Evolutionary conservation across 35 echinoderm and acorn worm species (phyloP), one percentile per base, ranked within the genome.

Genomic region (Ptychodera flava): DNA sequence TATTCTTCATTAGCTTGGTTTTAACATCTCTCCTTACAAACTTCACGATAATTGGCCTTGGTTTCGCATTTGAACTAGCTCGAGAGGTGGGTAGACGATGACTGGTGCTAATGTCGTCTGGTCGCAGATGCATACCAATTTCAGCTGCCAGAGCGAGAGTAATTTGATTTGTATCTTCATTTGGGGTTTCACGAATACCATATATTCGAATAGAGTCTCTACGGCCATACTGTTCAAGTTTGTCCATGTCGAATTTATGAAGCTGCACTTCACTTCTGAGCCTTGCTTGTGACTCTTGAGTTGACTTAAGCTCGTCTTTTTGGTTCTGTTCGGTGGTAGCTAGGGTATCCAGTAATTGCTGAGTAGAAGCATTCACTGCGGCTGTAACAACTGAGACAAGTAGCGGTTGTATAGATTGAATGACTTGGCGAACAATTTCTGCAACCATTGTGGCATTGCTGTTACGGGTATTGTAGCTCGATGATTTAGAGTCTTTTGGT

Each of bases 1-100:
- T 88, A 33, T 27, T 29, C 35, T 14, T 79, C 86, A 81, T 88
- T 34, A 88, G 30, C 12, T 38, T 79, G n/a, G 32, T n/a, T 37
- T 81, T 81, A n/a, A 0, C 34, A 29, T 1, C 31, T 37, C 86
- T 22, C 38, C 1, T 88, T 27, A 88, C 86, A 81, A 88, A 88
- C n/a, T 81, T 79, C 1, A 88, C 86, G 29, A 80, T 79, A 16
- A 30, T 38, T 29, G 86, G 86, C 80, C 33, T 81, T 12, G 28
- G 28, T 15, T 31, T 28, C 15, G 80, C 14, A 14, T 33, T 33
- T 30, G n/a, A 16, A 15, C 30, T 33, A 81, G 80, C 30, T 30
- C 80, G 80, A 30, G 16, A 30, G 80, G 28, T 33, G 33, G 80
- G 80, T 31, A 81, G 31, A 14, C 80, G 15, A 31, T 81, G 80